Conservation (phyloP, 37 sponge, comb jelly and placozoan genomes). For the Trichoplax adhaerens region DNA sequence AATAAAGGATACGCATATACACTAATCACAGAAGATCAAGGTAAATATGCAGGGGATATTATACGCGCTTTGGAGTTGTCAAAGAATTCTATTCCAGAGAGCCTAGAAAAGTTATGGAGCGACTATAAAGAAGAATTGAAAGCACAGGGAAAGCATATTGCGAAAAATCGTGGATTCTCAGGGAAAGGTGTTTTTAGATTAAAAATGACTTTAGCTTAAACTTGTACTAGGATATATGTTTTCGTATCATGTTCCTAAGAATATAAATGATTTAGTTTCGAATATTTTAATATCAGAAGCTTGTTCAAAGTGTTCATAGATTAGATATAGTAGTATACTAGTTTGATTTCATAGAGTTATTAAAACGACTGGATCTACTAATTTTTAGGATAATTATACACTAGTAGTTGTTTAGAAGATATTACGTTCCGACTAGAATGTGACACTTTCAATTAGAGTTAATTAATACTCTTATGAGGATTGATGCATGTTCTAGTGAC, state of each 20-base stretch:
- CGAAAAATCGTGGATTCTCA: background rate
- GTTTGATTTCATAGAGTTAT: background rate
- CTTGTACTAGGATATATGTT: too few relatives aligned
- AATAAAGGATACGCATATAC: conserved; percentile 91
- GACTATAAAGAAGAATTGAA: conserved; percentile 52
- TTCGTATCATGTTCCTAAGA: too few relatives aligned
- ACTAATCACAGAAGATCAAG: conserved; percentile 67
- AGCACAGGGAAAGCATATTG: background rate
- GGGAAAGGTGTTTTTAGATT: background rate
- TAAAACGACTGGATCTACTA: background rate
- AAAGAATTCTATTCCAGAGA: conserved; percentile 48
- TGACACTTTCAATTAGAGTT: too few relatives aligned
- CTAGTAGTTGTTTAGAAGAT: too few relatives aligned
- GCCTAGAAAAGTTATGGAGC: conserved; percentile 73
- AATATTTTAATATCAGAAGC: conserved; percentile 1
- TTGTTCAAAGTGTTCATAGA: conserved; percentile 46
- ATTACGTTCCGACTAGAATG: too few relatives aligned
- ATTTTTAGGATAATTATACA: too few relatives aligned
- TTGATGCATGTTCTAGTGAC: too few relatives aligned
- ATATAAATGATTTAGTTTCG: too few relatives aligned
- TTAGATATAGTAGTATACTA: background rate
- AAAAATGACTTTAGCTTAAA: conserved; percentile 18
- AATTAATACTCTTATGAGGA: too few relatives aligned
- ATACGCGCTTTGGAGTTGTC: conserved; percentile 81
- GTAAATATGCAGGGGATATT: conserved; percentile 60